A percentile compares a stretch with the other conserved stretches of the same genome.
Evolutionary conservation across 2,888 invertebrate genomes (phyloP).

Genomic region (Slavum lentiscoides): DNA sequence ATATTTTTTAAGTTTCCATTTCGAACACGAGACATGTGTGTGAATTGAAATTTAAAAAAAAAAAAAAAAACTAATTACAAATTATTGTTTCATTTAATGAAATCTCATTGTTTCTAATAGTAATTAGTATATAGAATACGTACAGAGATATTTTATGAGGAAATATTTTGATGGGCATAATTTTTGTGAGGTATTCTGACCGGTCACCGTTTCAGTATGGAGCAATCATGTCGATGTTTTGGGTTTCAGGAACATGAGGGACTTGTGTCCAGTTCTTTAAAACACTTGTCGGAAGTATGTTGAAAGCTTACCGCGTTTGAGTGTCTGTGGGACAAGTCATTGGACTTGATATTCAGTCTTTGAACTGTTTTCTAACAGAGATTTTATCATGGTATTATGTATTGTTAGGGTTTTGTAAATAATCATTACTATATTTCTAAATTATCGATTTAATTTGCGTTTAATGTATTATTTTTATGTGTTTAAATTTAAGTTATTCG

Average conservation of each 20-base stretch:
- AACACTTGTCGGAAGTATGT: slow-evolving; percentile 40
- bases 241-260: slow-evolving; percentile 34
- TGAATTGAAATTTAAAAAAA: too few species aligned
- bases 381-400: slow-evolving; percentile 10
- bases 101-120: too few species aligned
- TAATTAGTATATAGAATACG: background rate
- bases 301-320: slow-evolving; percentile 17
- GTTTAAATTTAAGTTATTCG: slow-evolving; percentile 6
- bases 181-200: slow-evolving; percentile 4
- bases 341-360: background rate
- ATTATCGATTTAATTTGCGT: background rate
- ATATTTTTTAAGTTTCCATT: too few species aligned
- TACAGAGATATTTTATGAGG: background rate
- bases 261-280: slow-evolving; percentile 17
- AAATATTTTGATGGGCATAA: slow-evolving; percentile 4
- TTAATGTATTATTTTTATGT: slow-evolving; percentile 1
- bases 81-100: too few species aligned
- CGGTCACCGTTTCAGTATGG: background rate
- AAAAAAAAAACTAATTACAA: too few species aligned
- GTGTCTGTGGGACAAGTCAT: slow-evolving; percentile 2
- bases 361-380: slow-evolving; percentile 16
- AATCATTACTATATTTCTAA: slow-evolving; percentile 32
- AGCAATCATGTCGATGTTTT: slow-evolving; percentile 18
- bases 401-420: slow-evolving; percentile 43
- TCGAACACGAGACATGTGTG: too few species aligned